These are phyloP conservation scores for Thripadectes ignobilis DNA, from an alignment of 2,797 vertebrate species.

Conservation along the genomic window DNA sequence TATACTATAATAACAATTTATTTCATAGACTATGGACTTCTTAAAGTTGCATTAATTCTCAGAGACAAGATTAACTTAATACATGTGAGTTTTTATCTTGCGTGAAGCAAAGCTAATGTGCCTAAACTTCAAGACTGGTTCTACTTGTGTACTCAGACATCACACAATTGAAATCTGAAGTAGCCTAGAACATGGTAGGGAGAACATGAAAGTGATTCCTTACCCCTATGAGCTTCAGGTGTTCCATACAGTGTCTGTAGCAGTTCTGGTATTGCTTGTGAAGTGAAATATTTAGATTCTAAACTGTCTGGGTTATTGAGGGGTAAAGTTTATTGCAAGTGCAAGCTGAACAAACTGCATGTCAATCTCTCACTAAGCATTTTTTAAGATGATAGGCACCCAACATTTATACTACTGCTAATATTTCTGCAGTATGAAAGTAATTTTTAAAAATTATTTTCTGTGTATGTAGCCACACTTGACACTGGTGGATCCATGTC, in stretches of 20 bases:
- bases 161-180: not conserved
- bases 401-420: not conserved
- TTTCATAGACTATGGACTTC: not conserved
- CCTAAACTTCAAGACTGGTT: not conserved
- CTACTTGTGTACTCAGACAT: not conserved
- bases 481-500: not conserved
- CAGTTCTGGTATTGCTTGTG: not conserved
- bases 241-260: not conserved
- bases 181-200: not conserved
- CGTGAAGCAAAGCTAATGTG: not conserved
- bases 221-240: rapidly evolving
- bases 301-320: not conserved
- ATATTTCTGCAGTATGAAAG: not conserved
- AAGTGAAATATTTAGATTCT: not conserved
- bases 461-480: not conserved
- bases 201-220: not conserved
- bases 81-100: not conserved
- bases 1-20: not conserved
- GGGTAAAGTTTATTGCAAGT: rapidly evolving
- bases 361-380: not conserved
- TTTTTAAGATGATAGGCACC: not conserved
- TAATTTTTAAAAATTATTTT: not conserved
- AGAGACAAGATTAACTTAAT: not conserved
- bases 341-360: not conserved
- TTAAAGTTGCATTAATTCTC: not conserved